Evolutionary conservation across 23 tunicate species (phyloP).

Genomic region (Trididemnum miniatum): DNA sequence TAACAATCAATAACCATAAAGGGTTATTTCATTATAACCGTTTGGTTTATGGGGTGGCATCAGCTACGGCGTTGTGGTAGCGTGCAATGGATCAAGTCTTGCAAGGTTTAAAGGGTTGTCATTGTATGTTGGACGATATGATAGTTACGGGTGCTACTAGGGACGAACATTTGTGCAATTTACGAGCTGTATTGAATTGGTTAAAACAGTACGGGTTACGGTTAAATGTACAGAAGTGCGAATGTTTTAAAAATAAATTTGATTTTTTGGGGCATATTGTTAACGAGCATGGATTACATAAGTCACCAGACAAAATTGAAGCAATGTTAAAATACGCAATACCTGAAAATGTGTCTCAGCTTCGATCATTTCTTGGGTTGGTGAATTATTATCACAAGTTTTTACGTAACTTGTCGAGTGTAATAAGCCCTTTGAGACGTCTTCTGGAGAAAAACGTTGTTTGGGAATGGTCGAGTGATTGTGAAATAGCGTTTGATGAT

Average conservation of each 20-base stretch:
- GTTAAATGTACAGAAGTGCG: background rate
- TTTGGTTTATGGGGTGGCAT: too few relatives aligned
- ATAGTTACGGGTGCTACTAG: background rate
- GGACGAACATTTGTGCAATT: background rate
- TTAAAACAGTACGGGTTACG: background rate
- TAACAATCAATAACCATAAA: too few relatives aligned
- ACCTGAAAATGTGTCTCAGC: background rate
- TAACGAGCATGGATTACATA: background rate
- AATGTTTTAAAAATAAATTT: too few relatives aligned
- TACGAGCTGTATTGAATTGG: background rate
- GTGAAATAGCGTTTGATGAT: background rate
- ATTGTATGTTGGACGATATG: background rate
- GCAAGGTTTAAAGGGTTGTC: too few relatives aligned
- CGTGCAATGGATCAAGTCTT: too few relatives aligned
- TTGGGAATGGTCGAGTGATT: background rate
- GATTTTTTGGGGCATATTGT: background rate
- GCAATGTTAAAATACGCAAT: background rate
- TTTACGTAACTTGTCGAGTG: background rate
- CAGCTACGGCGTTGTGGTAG: too few relatives aligned
- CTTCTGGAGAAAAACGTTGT: background rate
- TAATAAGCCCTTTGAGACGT: background rate
- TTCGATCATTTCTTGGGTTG: background rate
- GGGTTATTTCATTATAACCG: too few relatives aligned
- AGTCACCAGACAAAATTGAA: background rate
- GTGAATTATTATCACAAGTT: background rate